These are phyloP conservation scores for Hirtodrosophila histrioides DNA, from an alignment of 2,888 invertebrate species.

Conservation along the genomic window DNA sequence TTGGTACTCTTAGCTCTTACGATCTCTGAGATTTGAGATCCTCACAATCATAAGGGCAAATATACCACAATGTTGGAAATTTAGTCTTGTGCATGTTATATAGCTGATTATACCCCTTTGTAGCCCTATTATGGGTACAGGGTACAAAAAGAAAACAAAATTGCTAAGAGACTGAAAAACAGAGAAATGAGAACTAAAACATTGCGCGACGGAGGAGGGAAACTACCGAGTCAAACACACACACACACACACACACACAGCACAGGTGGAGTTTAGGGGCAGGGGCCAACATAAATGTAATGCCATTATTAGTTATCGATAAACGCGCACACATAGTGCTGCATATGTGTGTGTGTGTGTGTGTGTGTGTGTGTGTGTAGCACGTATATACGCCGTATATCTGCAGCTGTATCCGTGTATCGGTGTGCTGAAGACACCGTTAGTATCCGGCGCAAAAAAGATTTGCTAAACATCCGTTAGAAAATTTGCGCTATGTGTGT, in stretches of 20 bases:
- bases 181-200: constrained; percentile 60
- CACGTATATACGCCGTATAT: constrained; percentile 18
- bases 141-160: constrained; percentile 49
- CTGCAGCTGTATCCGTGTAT: constrained; percentile 24
- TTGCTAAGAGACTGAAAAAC: constrained; percentile 33
- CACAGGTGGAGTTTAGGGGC: constrained; percentile 16
- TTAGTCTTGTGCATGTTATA: no score
- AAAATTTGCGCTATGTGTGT: constrained; percentile 53
- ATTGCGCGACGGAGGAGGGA: constrained; percentile 47
- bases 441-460: constrained; percentile 70
- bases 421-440: constrained; percentile 54
- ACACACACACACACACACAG: constrained; percentile 6
- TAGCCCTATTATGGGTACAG: no score
- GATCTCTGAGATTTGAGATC: no score
- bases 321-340: constrained; percentile 34
- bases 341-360: background rate
- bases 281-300: constrained; percentile 70
- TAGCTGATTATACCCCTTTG: no score
- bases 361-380: background rate
- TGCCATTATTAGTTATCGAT: constrained; percentile 77
- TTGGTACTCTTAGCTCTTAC: no score
- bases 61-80: no score
- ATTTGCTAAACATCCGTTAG: constrained; percentile 75
- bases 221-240: constrained; percentile 42
- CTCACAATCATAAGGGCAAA: no score